phyloP scores from a whole-genome alignment of 2,888 invertebrate species.

The Drepana falcataria region DNA sequence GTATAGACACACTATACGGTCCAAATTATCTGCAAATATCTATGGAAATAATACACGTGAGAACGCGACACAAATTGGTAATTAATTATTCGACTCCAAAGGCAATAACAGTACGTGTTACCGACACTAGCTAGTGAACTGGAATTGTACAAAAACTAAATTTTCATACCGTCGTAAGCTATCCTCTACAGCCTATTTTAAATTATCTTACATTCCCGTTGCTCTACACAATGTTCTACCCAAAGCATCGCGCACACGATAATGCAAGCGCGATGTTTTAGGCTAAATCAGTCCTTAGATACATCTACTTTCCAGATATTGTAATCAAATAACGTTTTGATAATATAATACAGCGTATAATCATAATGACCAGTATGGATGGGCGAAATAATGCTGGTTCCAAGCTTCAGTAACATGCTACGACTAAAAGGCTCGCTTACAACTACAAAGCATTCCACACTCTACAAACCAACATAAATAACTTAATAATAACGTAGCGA shows the following conservation, averaged over 20 bases:
- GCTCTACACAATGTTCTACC: too few species aligned
- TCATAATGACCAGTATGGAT: not conserved
- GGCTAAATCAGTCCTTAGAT: too few species aligned
- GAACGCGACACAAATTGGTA: not conserved
- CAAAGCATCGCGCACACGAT: too few species aligned
- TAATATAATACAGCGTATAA: too few species aligned
- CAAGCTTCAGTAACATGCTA: slow-evolving; percentile 7
- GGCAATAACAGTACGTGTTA: slow-evolving; percentile 44
- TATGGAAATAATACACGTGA: not conserved
- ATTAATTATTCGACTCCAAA: slow-evolving; percentile 9
- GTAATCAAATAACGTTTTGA: too few species aligned
- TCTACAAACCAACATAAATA: slow-evolving; percentile 57
- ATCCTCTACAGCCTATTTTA: slow-evolving; percentile 57
- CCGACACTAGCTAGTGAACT: slow-evolving; percentile 56
- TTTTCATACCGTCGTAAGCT: slow-evolving; percentile 56
- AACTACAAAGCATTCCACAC: slow-evolving; percentile 37
- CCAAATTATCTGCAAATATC: not conserved
- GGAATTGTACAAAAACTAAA: slow-evolving; percentile 73
- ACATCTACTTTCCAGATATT: too few species aligned
- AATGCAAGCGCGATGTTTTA: not conserved
- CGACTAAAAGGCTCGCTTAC: slow-evolving; percentile 37
- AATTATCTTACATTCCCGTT: slow-evolving; percentile 55
- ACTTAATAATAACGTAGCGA: slow-evolving; percentile 40
- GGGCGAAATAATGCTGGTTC: not conserved
- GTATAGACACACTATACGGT: slow-evolving; percentile 2